A percentile compares a stretch with the other conserved stretches of the same genome.
These are phyloP conservation scores for Palaemon carinicauda DNA, from an alignment of 1,140 invertebrate species.

Conservation along the genomic window DNA sequence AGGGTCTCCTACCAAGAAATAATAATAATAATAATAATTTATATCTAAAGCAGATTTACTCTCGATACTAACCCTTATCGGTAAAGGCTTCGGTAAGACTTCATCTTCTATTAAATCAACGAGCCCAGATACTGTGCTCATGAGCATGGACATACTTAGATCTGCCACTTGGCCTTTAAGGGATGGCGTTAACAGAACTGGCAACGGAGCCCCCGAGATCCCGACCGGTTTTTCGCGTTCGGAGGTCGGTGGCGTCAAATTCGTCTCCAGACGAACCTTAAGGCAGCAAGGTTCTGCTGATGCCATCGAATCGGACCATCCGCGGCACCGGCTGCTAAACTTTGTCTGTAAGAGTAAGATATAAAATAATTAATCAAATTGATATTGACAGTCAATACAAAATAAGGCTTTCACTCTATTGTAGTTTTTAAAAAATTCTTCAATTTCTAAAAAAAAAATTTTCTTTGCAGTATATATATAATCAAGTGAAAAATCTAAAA, in stretches of 20 bases:
- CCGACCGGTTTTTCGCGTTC: conserved; percentile 12
- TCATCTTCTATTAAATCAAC: conserved; percentile 87
- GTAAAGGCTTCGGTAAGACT: conserved; percentile 79
- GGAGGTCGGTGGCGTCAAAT: background rate
- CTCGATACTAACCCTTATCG: conserved; percentile 73
- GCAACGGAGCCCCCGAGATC: conserved; percentile 36
- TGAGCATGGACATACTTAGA: conserved; percentile 76
- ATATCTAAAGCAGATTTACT: background rate
- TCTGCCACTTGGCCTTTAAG: conserved; percentile 75
- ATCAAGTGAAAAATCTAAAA: background rate
- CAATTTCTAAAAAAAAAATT: too few relatives aligned
- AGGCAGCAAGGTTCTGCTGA: conserved; percentile 35
- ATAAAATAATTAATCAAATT: too few relatives aligned
- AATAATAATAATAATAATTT: too few relatives aligned
- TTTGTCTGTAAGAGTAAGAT: conserved; percentile 42
- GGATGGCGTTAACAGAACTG: conserved; percentile 21
- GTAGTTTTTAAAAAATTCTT: too few relatives aligned
- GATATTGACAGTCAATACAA: too few relatives aligned
- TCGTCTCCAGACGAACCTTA: conserved; percentile 49
- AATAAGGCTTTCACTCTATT: too few relatives aligned
- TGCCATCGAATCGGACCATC: conserved; percentile 55
- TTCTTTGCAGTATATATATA: background rate
- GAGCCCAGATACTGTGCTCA: conserved; percentile 81
- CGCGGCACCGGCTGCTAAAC: conserved; percentile 57
- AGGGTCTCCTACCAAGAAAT: too few relatives aligned